phyloP scores from a whole-genome alignment of 2,113 vertebrate species.

The Anarrhichthys ocellatus region DNA sequence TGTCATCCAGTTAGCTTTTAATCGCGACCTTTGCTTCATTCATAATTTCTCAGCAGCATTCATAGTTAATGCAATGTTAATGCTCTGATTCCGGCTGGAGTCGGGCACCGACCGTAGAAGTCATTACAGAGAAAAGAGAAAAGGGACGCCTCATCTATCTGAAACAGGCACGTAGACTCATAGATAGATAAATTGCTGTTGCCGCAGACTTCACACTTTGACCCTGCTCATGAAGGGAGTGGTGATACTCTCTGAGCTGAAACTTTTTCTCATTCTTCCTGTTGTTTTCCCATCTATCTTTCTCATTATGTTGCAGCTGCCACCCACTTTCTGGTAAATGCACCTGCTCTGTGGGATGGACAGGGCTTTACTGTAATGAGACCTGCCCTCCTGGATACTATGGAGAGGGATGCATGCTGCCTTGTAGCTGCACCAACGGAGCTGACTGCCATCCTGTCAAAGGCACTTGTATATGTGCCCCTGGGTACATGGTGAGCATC shows the following conservation, averaged over 20 bases:
- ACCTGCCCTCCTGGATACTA: slow-evolving; percentile 91
- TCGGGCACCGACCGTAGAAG: slow-evolving; percentile 66
- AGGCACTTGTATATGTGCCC: slow-evolving; percentile 90
- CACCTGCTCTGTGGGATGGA: slow-evolving; percentile 93
- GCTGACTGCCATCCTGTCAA: slow-evolving; percentile 93
- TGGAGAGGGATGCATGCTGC: slow-evolving; percentile 88
- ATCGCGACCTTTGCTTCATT: slow-evolving; percentile 82
- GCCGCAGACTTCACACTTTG: slow-evolving; percentile 55
- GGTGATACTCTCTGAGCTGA: slow-evolving; percentile 51
- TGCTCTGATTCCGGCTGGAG: slow-evolving; percentile 76
- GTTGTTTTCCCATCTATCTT: slow-evolving; percentile 54
- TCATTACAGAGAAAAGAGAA: slow-evolving; percentile 78
- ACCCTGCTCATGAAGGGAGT: slow-evolving; percentile 61
- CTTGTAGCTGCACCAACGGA: slow-evolving; percentile 92
- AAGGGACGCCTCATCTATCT: slow-evolving; percentile 73
- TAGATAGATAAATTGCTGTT: slow-evolving; percentile 68
- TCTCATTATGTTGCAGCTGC: slow-evolving; percentile 85
- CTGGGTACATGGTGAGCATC: slow-evolving; percentile 90
- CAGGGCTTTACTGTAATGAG: slow-evolving; percentile 95
- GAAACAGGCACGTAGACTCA: slow-evolving; percentile 55
- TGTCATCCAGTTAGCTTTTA: slow-evolving; percentile 79
- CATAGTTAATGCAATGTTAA: slow-evolving; percentile 83
- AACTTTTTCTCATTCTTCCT: slow-evolving; percentile 40
- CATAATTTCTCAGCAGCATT: slow-evolving; percentile 81
- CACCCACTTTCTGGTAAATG: slow-evolving; percentile 97